Evolutionary conservation across 2,888 invertebrate species (phyloP).

Genomic region (Epirrhoe alternata): DNA sequence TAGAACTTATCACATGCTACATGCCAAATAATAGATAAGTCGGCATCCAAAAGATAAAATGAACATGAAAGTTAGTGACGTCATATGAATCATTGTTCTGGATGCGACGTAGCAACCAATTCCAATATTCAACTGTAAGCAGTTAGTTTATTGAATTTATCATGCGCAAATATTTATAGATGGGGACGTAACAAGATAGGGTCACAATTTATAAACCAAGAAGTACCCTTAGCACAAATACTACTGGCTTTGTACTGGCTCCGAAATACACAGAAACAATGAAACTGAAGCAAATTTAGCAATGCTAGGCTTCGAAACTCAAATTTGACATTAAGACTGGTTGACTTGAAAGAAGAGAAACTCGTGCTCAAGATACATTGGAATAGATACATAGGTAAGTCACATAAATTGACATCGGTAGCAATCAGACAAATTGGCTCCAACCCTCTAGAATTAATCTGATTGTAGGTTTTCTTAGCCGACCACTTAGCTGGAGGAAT

Average conservation of each 20-base stretch:
- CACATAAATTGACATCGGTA: constrained; percentile 78
- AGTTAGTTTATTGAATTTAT: constrained; percentile 80
- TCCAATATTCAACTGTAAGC: constrained; percentile 61
- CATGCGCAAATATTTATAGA: constrained; percentile 85
- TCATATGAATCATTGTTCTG: constrained; percentile 29
- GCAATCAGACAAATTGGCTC: constrained; percentile 86
- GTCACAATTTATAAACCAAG: constrained; percentile 81
- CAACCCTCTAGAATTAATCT: constrained; percentile 83
- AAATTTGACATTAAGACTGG: background rate
- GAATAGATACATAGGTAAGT: constrained; percentile 73
- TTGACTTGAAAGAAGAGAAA: background rate
- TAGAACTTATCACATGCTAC: background rate
- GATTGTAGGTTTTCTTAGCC: constrained; percentile 81
- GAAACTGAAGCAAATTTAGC: background rate
- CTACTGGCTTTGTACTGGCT: background rate
- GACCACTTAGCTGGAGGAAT: constrained; percentile 73
- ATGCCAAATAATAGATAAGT: constrained; percentile 8
- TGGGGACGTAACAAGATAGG: constrained; percentile 79
- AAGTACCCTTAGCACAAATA: constrained; percentile 31
- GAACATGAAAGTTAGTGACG: constrained; percentile 17
- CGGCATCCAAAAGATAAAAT: constrained; percentile 13
- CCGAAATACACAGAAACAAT: background rate
- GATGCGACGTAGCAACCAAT: constrained; percentile 45
- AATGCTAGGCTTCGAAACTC: background rate
- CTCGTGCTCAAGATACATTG: constrained; percentile 8